Evolutionary conservation across 2,888 invertebrate genomes (phyloP).

Genomic region (Brachypalpus laphriformis): DNA sequence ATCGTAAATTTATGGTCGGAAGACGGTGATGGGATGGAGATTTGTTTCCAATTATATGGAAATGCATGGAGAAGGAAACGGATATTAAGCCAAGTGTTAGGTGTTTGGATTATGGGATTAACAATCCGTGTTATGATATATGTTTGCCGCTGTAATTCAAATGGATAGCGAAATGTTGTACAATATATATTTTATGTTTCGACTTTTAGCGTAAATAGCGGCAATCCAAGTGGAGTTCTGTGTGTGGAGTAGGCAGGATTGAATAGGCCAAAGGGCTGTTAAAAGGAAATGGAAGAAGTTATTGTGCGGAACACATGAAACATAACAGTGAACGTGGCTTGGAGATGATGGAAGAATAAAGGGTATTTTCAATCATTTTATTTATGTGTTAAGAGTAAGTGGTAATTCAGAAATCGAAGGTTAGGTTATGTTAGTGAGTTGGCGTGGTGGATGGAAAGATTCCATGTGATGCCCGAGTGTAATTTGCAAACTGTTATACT

Average conservation of each 20-base stretch:
- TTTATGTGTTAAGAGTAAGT: neutral
- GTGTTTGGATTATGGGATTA: conserved; percentile 67
- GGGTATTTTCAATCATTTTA: neutral
- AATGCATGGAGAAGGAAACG: conserved; percentile 59
- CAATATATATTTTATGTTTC: conserved; percentile 7
- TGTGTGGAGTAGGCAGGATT: neutral
- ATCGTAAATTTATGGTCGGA: conserved; percentile 72
- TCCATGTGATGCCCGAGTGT: no score
- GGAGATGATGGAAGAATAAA: neutral
- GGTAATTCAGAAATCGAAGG: neutral
- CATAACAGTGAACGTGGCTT: neutral
- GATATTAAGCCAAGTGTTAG: conserved; percentile 67
- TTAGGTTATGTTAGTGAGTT: no score
- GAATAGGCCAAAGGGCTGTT: neutral
- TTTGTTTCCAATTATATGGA: conserved; percentile 73
- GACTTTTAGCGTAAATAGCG: conserved; percentile 1
- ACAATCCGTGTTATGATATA: conserved; percentile 63
- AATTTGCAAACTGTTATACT: no score
- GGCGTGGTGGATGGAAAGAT: no score
- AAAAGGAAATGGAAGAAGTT: neutral
- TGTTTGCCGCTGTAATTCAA: conserved; percentile 21
- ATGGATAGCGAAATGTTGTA: conserved; percentile 3
- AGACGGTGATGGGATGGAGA: conserved; percentile 68
- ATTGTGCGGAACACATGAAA: conserved; percentile 11
- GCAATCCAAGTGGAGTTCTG: neutral